Conservation (phyloP, 1,140 invertebrate genomes). For the Metaphire vulgaris region DNA sequence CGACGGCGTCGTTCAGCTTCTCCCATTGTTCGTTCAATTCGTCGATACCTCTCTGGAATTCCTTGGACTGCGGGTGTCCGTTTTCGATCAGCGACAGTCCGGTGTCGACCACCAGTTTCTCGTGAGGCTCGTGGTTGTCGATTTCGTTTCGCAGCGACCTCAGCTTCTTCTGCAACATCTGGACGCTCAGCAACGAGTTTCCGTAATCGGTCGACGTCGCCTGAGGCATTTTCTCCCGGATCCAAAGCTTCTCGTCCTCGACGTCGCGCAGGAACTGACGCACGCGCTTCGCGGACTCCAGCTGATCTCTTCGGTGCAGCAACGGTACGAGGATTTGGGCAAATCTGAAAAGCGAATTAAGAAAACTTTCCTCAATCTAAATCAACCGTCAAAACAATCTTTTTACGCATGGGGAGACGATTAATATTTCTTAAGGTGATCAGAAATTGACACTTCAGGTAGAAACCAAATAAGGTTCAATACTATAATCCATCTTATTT, state of each 20-base stretch:
- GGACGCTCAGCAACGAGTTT: constrained; percentile 91
- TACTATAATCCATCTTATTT: no score
- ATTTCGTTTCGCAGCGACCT: constrained; percentile 67
- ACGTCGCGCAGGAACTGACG: constrained; percentile 97
- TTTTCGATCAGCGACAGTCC: constrained; percentile 92
- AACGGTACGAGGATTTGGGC: constrained; percentile 69
- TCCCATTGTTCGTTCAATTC: constrained; percentile 85
- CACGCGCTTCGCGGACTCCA: constrained; percentile 97
- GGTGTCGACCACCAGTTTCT: constrained; percentile 71
- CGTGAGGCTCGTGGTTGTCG: constrained; percentile 95
- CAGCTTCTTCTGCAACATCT: constrained; percentile 96
- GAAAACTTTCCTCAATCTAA: constrained; percentile 4
- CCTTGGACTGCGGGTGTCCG: constrained; percentile 79
- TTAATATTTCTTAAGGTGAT: neutral
- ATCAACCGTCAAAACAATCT: neutral
- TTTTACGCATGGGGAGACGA: neutral
- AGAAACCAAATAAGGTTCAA: no score
- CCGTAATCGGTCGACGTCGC: constrained; percentile 85
- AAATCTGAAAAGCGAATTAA: constrained; percentile 52
- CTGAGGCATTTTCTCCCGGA: constrained; percentile 90
- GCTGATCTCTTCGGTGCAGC: constrained; percentile 72
- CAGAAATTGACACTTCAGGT: constrained; percentile 1
- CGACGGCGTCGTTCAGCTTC: constrained; percentile 76
- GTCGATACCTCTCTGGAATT: constrained; percentile 79
- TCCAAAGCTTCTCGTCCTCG: constrained; percentile 98